A percentile compares a stretch with the other conserved stretches of the same genome.
Conservation (phyloP, 2,797 vertebrate species). For the Myotis findleyi region DNA sequence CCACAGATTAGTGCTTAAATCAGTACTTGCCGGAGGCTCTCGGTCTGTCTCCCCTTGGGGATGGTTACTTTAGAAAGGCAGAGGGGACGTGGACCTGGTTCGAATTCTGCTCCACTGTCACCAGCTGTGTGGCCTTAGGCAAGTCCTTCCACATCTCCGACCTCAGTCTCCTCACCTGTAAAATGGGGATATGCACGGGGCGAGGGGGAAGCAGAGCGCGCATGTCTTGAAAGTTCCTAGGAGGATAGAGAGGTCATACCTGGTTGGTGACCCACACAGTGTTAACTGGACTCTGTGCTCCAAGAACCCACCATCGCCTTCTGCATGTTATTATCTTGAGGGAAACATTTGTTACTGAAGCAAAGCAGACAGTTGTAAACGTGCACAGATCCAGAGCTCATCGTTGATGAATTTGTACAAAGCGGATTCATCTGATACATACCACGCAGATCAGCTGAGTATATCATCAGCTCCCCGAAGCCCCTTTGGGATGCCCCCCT, state of each 20-base stretch:
- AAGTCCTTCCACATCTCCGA: no score
- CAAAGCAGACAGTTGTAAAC: background rate
- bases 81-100: background rate
- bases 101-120: background rate
- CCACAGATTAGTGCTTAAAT: accelerated
- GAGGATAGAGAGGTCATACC: accelerated
- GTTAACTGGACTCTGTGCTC: background rate
- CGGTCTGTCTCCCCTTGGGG: accelerated
- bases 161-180: background rate
- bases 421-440: no score
- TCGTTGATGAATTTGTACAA: background rate
- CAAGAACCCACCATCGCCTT: background rate
- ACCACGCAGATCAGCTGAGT: background rate
- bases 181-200: background rate
- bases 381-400: background rate
- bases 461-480: background rate
- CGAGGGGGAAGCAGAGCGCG: background rate
- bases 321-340: background rate
- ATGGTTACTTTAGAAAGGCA: background rate
- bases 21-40: background rate
- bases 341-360: background rate
- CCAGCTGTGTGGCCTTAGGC: background rate
- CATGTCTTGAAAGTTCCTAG: accelerated
- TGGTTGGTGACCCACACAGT: no score
- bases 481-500: background rate